Conservation (phyloP, 2,888 invertebrate genomes). For the Tineola bisselliella region DNA sequence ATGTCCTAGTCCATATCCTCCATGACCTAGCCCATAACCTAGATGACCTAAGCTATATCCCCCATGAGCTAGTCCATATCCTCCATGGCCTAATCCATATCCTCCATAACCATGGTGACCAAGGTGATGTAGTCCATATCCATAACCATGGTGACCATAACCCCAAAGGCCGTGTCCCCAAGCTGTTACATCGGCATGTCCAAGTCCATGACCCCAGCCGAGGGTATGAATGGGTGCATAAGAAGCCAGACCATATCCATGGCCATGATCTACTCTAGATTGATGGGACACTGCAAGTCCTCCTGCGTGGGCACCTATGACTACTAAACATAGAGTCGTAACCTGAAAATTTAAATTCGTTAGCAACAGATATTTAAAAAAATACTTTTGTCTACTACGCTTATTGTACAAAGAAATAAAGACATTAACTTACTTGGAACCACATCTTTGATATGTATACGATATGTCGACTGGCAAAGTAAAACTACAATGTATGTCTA, state of each 20-base stretch:
- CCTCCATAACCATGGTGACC: background rate
- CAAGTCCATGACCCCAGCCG: background rate
- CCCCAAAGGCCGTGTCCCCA: constrained; percentile 12
- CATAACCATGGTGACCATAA: constrained; percentile 14
- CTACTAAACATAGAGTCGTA: constrained; percentile 29
- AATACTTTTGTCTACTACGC: no score
- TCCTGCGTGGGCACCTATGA: constrained; percentile 29
- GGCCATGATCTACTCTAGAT: constrained; percentile 23
- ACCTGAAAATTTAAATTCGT: constrained; percentile 23
- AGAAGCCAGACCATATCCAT: constrained; percentile 18
- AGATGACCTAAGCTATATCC: background rate
- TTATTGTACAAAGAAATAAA: no score
- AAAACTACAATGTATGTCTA: constrained; percentile 5
- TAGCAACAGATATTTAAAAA: no score
- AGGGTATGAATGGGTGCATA: background rate
- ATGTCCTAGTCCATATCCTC: background rate
- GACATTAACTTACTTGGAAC: constrained; percentile 25
- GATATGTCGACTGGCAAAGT: constrained; percentile 30
- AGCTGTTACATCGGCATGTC: background rate
- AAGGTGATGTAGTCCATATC: constrained; percentile 13
- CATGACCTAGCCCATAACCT: background rate
- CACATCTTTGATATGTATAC: constrained; percentile 36
- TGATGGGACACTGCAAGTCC: constrained; percentile 35
- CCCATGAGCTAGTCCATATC: background rate
- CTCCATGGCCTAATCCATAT: background rate